Base-by-base conservation (phyloP, 1,140 invertebrate species). In the Drosophila virilis region DNA sequence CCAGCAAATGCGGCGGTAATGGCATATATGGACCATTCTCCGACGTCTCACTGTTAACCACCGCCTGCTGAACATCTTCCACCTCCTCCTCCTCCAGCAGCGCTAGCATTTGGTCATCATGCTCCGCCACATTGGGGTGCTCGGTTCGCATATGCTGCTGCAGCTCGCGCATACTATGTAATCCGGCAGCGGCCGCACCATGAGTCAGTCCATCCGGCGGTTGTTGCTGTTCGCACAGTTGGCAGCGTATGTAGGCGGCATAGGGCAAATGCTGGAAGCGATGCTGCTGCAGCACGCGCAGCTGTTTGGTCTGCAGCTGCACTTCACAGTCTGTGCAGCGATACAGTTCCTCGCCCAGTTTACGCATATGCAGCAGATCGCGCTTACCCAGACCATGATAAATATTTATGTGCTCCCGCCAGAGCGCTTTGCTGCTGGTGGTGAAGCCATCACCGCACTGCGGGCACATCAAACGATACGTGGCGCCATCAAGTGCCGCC, bases 331-430 rank as follows among this genome's bases (percentile, higher is more conserved):
- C 85, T 1, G 62, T 57, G 62, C 90, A 91, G 33, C 77, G 70
- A 51, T 85, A 91, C 0, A 85, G 40, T 13, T 78, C 74, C 2
- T 79, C 73, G n/a, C 55, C 65, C 8, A 90, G 42, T 22, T 80
- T 90, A 10, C 48, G 68, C 52, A 91, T 77, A 52, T 90, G 83
- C 28, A 91, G 55, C 12, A 59, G 42, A 8, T 81, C 79, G 5
- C 77, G 65, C 28, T 76, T 78, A 35, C 72, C 54, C 7, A 91
- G 55, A 7, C 73, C 74, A 37, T 91, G 90, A 13, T 76, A 43
- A 8, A 66, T 77, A 40, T 90, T 88, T 12, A 91, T 85, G 52
- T 91, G 90, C 57, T 91, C 69, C 8, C 80, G 82, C 90, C 85
- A 91, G 1, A 37, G 7, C 6, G 51, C 54, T 17, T 71, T 75